Base-by-base conservation (phyloP, 2,113 vertebrate species). In the Speoplatyrhinus poulsoni region DNA sequence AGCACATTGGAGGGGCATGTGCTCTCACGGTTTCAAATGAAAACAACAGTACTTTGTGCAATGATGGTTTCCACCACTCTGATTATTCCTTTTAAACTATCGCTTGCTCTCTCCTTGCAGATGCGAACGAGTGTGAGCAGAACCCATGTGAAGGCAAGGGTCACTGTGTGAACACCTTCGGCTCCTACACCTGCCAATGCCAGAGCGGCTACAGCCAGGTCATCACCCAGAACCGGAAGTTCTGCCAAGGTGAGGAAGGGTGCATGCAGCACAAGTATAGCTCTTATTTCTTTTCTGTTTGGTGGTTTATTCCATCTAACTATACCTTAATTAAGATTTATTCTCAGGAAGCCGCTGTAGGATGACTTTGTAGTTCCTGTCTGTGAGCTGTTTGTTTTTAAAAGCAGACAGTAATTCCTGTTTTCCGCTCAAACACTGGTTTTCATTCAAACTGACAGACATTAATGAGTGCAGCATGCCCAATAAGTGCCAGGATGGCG, bases 161-260 rank as follows among this genome's bases (percentile, higher is more conserved):
- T 8, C 93, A 54, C 73, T 98, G 96, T 52, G 65, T 96, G 53
- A 98, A 98, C 90, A 94, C 59, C 0, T 82, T 93, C 64, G 96
- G 96, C 61, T 96, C 95, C 77, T 97, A 95, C 65, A 91, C 91
- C 59, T 98, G 96, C 70, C 89, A 94, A 46, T 98, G 96, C 88
- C 89, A 93, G 83, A 89, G 92, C 0, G 96, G 96, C 33, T 98
- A 94, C 77, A 93, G 79, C 16, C 87, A 93, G 82, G 79, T 88
- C 77, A 89, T 92, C 79, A 92, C 72, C 0, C 92, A 91, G 47
- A 91, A 93, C 85, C 92, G 82, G 60, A 95, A 93, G 86, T 93
- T 89, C 77, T 98, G 96, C 88, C 92, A 93, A 90, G 96, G 96
- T 98, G 82, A 94, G 94, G 60, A 53, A 15, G 55, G 33, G 12